Evolutionary conservation across 2,797 vertebrate genomes (phyloP).

Genomic region (Crax fasciolata): DNA sequence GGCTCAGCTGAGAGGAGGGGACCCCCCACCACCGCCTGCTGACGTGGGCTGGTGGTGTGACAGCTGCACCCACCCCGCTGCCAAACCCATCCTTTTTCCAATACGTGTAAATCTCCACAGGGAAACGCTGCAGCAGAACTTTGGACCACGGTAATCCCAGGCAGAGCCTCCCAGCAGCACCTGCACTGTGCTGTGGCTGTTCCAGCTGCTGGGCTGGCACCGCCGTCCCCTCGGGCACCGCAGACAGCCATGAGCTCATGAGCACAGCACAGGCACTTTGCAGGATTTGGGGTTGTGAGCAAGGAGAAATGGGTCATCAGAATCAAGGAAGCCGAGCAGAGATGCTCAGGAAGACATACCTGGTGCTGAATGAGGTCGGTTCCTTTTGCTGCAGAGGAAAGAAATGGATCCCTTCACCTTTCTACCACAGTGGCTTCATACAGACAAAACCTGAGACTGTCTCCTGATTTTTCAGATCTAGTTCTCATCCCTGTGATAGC

Average conservation of each 20-base stretch:
- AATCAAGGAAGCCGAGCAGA: fast-evolving
- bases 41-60: not conserved
- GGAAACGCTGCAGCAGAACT: conserved; percentile 9
- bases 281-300: not conserved
- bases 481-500: not conserved
- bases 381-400: not conserved
- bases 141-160: not conserved
- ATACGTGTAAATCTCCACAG: conserved; percentile 17
- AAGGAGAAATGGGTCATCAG: not conserved
- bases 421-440: no score
- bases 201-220: not conserved
- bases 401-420: not conserved
- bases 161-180: not conserved
- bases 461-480: not conserved
- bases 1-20: not conserved
- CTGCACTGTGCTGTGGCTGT: not conserved
- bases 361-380: not conserved
- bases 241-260: not conserved
- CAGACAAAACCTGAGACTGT: not conserved
- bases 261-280: not conserved
- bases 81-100: conserved; percentile 1
- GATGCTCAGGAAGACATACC: not conserved
- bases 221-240: not conserved
- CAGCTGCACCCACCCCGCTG: conserved; percentile 37
- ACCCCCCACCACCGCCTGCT: not conserved